Percentiles rank a stretch among this genome's conserved stretches.
These are phyloP conservation scores for Marasmarcha lunaedactyla DNA, from an alignment of 2,888 invertebrate species.

Conservation along the genomic window DNA sequence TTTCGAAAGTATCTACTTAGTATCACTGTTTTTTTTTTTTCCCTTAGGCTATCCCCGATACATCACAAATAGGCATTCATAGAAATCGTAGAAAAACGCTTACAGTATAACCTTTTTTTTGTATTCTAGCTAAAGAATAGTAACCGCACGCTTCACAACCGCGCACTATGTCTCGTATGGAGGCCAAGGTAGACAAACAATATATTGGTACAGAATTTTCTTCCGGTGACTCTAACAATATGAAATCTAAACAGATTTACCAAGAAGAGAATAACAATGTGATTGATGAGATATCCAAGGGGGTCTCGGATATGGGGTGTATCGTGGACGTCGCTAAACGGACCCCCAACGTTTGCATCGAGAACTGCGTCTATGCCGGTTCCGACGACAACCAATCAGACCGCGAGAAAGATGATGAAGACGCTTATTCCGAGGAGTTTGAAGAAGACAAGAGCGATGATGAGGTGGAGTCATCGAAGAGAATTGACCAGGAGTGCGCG, in stretches of 20 bases:
- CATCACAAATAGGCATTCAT: no score
- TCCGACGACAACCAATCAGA: slow-evolving; percentile 27
- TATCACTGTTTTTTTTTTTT: no score
- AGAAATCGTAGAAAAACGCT: slow-evolving; percentile 8
- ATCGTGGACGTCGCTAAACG: slow-evolving; percentile 50
- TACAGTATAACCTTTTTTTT: slow-evolving; percentile 9
- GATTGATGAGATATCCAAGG: slow-evolving; percentile 50
- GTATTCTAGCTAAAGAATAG: slow-evolving; percentile 28
- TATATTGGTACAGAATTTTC: slow-evolving; percentile 41
- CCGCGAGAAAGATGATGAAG: slow-evolving; percentile 23
- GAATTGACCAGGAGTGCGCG: no score
- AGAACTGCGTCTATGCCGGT: slow-evolving; percentile 45
- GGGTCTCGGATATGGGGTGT: slow-evolving; percentile 60
- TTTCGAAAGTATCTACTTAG: no score
- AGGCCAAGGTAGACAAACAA: slow-evolving; percentile 31
- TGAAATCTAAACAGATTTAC: slow-evolving; percentile 38
- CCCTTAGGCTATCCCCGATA: no score
- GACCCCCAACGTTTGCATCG: slow-evolving; percentile 53
- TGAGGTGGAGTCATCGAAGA: slow-evolving; percentile 21
- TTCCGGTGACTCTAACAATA: slow-evolving; percentile 49
- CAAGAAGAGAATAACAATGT: slow-evolving; percentile 64
- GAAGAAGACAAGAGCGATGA: slow-evolving; percentile 51
- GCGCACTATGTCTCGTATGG: slow-evolving; percentile 39
- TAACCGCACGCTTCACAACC: slow-evolving; percentile 42
- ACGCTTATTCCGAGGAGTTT: slow-evolving; percentile 58